phyloP scores from a whole-genome alignment of 2,113 vertebrate species.

The Agelaius phoeniceus region DNA sequence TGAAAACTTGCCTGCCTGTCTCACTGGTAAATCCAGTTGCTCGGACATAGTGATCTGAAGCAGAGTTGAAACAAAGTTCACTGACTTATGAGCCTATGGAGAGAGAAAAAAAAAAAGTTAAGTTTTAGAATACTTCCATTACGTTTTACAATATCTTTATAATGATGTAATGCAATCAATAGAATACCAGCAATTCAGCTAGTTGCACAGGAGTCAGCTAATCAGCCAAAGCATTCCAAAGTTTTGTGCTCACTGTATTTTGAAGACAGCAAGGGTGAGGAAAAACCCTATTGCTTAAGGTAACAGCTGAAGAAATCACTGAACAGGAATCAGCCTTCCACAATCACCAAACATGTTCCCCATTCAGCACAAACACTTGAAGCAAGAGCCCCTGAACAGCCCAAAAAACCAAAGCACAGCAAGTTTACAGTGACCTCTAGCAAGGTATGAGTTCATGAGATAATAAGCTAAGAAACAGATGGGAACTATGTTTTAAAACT shows the following conservation, averaged over 20 bases:
- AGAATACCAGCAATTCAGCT: background rate
- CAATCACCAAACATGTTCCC: background rate
- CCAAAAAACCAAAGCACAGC: accelerated
- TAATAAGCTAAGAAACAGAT: background rate
- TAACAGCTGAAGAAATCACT: background rate
- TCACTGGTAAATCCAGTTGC: slow-evolving; percentile 95
- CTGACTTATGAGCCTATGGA: slow-evolving; percentile 89
- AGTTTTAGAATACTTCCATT: background rate
- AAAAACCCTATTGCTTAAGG: background rate
- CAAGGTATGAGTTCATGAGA: background rate
- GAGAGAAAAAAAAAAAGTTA: background rate
- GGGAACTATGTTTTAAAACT: background rate
- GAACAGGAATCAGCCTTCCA: background rate
- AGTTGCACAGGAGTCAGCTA: background rate
- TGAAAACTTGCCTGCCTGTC: slow-evolving; percentile 91
- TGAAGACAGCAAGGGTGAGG: background rate
- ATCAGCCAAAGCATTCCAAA: background rate
- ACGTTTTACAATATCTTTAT: background rate
- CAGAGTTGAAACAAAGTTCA: slow-evolving; percentile 95
- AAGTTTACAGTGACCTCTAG: background rate
- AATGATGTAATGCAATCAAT: background rate
- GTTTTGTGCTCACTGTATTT: background rate
- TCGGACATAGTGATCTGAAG: slow-evolving; percentile 98
- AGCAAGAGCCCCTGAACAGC: background rate
- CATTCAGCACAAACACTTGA: background rate